A percentile compares a stretch with the other conserved stretches of the same genome.
These are phyloP conservation scores for Cancer borealis DNA, from an alignment of 2,888 invertebrate genomes.

Conservation along the genomic window DNA sequence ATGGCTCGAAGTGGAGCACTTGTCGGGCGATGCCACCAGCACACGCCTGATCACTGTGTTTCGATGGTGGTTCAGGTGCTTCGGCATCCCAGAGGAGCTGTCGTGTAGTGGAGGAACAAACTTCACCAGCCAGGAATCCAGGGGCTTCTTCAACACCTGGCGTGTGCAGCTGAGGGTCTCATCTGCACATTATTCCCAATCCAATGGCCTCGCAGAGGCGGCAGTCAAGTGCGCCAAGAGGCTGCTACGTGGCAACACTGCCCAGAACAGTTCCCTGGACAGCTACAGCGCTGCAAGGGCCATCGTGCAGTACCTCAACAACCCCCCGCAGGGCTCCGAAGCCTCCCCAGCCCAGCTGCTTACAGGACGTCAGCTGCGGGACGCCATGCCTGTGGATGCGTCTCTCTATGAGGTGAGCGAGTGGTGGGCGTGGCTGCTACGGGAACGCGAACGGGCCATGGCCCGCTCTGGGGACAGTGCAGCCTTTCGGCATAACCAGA, in stretches of 20 bases:
- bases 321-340: not conserved
- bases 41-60: not conserved
- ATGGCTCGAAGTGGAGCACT: too few relatives aligned
- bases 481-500: too few relatives aligned
- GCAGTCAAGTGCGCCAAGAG: not conserved
- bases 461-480: too few relatives aligned
- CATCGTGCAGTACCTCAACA: slow-evolving; percentile 30
- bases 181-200: not conserved
- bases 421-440: not conserved
- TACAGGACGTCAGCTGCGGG: not conserved
- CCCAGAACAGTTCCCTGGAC: not conserved
- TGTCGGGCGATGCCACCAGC: too few relatives aligned
- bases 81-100: too few relatives aligned
- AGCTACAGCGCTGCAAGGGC: not conserved
- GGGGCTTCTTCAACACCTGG: not conserved
- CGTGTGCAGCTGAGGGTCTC: not conserved
- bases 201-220: not conserved
- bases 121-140: not conserved
- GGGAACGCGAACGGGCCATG: not conserved
- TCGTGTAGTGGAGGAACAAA: not conserved
- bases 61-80: not conserved
- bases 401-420: not conserved
- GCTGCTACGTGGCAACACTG: not conserved
- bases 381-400: not conserved
- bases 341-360: not conserved